Conservation (phyloP, 2,113 vertebrate genomes). For the Odocoileus virginianus region DNA sequence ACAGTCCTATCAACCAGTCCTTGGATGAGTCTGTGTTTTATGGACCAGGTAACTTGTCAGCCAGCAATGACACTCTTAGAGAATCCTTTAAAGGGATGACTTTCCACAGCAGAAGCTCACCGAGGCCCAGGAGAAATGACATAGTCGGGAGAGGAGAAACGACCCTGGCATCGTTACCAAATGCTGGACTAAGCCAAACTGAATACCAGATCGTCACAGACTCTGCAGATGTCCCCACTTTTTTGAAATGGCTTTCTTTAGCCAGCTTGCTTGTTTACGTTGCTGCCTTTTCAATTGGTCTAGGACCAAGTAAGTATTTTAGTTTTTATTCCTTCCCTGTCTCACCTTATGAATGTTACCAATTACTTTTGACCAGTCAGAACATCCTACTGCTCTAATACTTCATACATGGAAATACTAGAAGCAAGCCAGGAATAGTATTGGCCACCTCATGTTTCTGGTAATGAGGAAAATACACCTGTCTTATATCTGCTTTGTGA, state of each 20-base stretch:
- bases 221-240: conserved; percentile 70
- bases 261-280: conserved; percentile 91
- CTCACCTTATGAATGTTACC: background rate
- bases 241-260: conserved; percentile 91
- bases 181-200: conserved; percentile 56
- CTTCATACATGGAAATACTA: background rate
- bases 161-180: conserved; percentile 38
- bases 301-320: conserved; percentile 94
- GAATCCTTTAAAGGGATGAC: conserved; percentile 59
- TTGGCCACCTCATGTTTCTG: background rate
- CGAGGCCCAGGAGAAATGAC: background rate
- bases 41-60: conserved; percentile 65
- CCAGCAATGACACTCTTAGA: conserved; percentile 70
- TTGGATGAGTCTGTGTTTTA: conserved; percentile 62
- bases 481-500: background rate
- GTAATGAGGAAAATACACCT: background rate
- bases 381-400: background rate
- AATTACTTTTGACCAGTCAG: background rate
- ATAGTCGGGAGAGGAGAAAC: conserved; percentile 4
- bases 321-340: conserved; percentile 1
- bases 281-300: conserved; percentile 93
- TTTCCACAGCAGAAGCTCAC: conserved; percentile 47
- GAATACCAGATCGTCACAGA: conserved; percentile 44
- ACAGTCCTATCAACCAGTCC: conserved; percentile 73
- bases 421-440: background rate